Percentiles rank a stretch among this genome's conserved stretches.
Evolutionary conservation across 2,888 invertebrate species (phyloP).

Genomic region (Hemicrepidius hirtus): DNA sequence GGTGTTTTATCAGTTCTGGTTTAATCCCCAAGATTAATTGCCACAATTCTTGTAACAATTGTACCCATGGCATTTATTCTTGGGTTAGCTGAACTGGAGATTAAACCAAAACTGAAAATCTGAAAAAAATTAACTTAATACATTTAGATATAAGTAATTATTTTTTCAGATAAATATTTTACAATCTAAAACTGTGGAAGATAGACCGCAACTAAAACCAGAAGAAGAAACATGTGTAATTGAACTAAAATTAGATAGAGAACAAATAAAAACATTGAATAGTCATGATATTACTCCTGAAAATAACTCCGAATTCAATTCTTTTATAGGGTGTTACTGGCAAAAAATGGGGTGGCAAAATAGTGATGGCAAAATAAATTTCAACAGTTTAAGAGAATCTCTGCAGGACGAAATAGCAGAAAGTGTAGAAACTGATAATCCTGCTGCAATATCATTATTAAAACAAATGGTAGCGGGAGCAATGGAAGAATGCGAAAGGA

Average conservation of each 20-base stretch:
- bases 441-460: not conserved
- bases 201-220: not conserved
- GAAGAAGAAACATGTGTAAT: conserved; percentile 4
- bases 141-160: not conserved
- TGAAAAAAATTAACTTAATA: not conserved
- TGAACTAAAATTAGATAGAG: conserved; percentile 10
- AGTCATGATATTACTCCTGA: not conserved
- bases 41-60: no score
- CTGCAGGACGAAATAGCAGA: not conserved
- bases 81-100: no score
- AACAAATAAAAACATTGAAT: conserved; percentile 1
- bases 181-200: not conserved
- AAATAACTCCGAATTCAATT: not conserved
- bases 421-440: not conserved
- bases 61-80: no score
- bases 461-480: not conserved
- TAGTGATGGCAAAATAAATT: conserved; percentile 6
- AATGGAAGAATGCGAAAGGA: conserved; percentile 15
- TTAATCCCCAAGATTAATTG: no score
- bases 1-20: no score
- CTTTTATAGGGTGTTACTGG: conserved; percentile 3
- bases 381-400: not conserved
- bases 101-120: no score
- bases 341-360: not conserved
- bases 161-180: not conserved